A percentile compares a stretch with the other conserved stretches of the same genome.
These are phyloP conservation scores for Hesperia comma DNA, from an alignment of 2,888 invertebrate species.

Conservation along the genomic window DNA sequence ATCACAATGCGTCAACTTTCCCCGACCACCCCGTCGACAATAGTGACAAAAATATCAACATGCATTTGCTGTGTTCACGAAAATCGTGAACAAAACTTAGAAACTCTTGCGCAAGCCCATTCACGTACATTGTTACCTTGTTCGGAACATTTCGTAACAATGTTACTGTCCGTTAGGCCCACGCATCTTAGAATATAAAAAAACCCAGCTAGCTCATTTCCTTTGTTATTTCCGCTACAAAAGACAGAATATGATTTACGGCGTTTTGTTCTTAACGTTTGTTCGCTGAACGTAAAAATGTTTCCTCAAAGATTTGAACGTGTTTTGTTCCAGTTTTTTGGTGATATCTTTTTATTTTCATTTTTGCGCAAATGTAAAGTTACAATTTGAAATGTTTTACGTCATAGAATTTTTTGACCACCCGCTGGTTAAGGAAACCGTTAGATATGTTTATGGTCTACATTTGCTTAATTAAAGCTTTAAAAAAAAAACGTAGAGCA, in stretches of 20 bases:
- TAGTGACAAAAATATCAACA: constrained; percentile 57
- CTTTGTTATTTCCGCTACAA: constrained; percentile 70
- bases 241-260: constrained; percentile 74
- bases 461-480: constrained; percentile 5
- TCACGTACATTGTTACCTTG: constrained; percentile 72
- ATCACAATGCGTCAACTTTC: constrained; percentile 62
- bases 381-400: not conserved
- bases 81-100: constrained; percentile 70
- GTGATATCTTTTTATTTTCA: constrained; percentile 1
- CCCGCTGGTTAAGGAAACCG: not conserved
- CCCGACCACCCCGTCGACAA: constrained; percentile 73
- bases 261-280: constrained; percentile 57
- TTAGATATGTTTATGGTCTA: not conserved
- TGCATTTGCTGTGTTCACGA: constrained; percentile 64
- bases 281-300: constrained; percentile 19
- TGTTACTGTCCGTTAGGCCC: constrained; percentile 69
- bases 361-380: not conserved
- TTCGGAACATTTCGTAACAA: constrained; percentile 66
- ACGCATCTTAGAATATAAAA: constrained; percentile 62
- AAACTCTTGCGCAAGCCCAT: constrained; percentile 73
- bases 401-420: constrained; percentile 17
- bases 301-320: constrained; percentile 27
- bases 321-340: constrained; percentile 40
- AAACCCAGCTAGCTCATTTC: constrained; percentile 70
- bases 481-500: not conserved